Percentiles rank a stretch among this genome's conserved stretches.
These are phyloP conservation scores for Drosophila novamexicana DNA, from an alignment of 1,140 invertebrate species.

Conservation along the genomic window DNA sequence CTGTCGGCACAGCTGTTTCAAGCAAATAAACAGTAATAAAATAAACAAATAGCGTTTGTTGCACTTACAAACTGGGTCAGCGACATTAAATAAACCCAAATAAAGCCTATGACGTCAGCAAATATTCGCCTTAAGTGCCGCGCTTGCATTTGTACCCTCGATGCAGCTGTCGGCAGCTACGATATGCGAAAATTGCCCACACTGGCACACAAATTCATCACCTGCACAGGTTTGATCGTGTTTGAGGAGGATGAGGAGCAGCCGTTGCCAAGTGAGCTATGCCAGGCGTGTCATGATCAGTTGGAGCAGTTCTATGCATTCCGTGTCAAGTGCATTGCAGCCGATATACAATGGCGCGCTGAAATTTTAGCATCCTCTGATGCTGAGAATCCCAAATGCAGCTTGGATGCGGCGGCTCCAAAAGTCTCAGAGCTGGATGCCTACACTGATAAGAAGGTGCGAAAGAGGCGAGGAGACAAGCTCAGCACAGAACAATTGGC, in stretches of 20 bases:
- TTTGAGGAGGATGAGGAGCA: background rate
- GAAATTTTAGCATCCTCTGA: background rate
- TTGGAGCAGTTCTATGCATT: conserved; percentile 59
- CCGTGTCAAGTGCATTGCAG: conserved; percentile 49
- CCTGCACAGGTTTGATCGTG: conserved; percentile 46
- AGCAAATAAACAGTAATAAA: conserved; percentile 19
- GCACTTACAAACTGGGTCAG: background rate
- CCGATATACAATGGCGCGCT: conserved; percentile 44
- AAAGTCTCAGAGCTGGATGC: background rate
- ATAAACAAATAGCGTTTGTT: background rate
- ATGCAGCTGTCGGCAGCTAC: conserved; percentile 11
- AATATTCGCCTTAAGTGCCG: conserved; percentile 43
- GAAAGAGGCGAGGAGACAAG: too few species aligned
- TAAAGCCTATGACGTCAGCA: conserved; percentile 10
- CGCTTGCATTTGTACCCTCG: conserved; percentile 34
- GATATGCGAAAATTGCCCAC: conserved; percentile 27
- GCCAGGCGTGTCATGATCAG: conserved; percentile 49
- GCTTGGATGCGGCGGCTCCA: background rate
- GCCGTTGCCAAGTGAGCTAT: conserved; percentile 48
- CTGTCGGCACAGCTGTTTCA: conserved; percentile 18
- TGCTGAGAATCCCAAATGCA: background rate
- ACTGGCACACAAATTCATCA: conserved; percentile 49
- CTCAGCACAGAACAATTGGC: background rate
- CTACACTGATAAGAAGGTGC: too few species aligned
- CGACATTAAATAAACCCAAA: background rate